phyloP scores from a whole-genome alignment of 2,888 invertebrate genomes.

The Serripes groenlandicus region DNA sequence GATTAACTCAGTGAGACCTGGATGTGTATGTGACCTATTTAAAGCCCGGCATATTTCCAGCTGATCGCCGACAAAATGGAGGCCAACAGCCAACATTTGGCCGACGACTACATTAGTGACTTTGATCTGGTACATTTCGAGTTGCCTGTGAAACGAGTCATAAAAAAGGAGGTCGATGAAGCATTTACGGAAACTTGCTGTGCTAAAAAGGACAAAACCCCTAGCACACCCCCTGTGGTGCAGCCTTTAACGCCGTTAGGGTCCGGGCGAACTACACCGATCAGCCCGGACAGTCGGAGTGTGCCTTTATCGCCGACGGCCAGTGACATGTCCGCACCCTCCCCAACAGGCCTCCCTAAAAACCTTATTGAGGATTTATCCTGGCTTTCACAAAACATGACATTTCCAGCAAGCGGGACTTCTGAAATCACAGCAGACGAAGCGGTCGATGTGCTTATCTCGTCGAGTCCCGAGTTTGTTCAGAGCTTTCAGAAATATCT shows the following conservation, averaged over 20 bases:
- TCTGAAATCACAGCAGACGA: slow-evolving; percentile 69
- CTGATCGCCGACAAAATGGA: slow-evolving; percentile 76
- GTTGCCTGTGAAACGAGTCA: slow-evolving; percentile 69
- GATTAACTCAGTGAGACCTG: slow-evolving; percentile 8
- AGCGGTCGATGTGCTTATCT: slow-evolving; percentile 75
- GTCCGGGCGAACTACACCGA: slow-evolving; percentile 70
- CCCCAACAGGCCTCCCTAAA: slow-evolving; percentile 67
- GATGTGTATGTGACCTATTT: slow-evolving; percentile 61
- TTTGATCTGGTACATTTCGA: slow-evolving; percentile 82
- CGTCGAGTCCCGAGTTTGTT: slow-evolving; percentile 76
- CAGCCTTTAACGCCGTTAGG: slow-evolving; percentile 65
- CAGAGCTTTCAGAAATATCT: slow-evolving; percentile 73
- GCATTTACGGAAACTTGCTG: slow-evolving; percentile 70
- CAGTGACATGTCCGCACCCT: slow-evolving; percentile 65
- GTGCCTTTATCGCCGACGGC: slow-evolving; percentile 76
- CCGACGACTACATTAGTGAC: slow-evolving; percentile 81
- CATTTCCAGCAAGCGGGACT: slow-evolving; percentile 59
- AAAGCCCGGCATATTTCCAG: slow-evolving; percentile 68
- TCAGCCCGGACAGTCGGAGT: slow-evolving; percentile 71
- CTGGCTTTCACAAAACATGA: slow-evolving; percentile 75
- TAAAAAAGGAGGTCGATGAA: slow-evolving; percentile 70
- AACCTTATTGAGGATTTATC: slow-evolving; percentile 74
- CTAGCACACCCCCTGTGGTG: slow-evolving; percentile 49
- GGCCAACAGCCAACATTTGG: slow-evolving; percentile 76
- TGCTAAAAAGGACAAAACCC: slow-evolving; percentile 49